Base-by-base conservation (phyloP, 1,140 invertebrate species). In the Brachionus asplanchnoidis region DNA sequence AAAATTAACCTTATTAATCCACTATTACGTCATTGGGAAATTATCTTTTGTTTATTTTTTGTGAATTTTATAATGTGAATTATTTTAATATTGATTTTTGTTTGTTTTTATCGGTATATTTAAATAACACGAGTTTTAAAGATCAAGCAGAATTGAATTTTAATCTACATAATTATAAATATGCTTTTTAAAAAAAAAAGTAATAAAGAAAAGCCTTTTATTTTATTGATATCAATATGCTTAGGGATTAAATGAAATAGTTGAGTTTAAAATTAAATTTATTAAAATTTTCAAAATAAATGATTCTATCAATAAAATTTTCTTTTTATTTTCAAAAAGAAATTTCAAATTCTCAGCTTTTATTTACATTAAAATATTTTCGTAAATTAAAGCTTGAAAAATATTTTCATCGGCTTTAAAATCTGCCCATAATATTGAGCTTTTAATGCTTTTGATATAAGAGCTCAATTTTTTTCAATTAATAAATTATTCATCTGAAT, bases 81-180 rank as follows among this genome's bases (percentile, higher is more conserved):
- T 60, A 60, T 60, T 60, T 60, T 60, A 60, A 60, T 60, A 60
- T 60, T 60, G 53, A 60, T 60, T 60, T 60, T 60, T 60, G 53
- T 60, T 60, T 60, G 2, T 23, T 60, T 60, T 23, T 20, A 60
- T 60, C 53, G 8, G n/a, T 60, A 60, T 5, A 60, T 60, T 60
- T 60, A 60, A 60, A 60, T 60, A 60, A 60, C 53, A 60, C 53
- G 20, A 60, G 20, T 60, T 60, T 20, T 60, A 60, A 8, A 60
- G n/a, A 60, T 60, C 53, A 60, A 60, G 17, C 20, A 60, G 53
- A 60, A 60, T 60, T 9, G 53, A 60, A 60, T 20, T 60, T 60
- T 60, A 60, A 60, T 60, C 53, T 60, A 23, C 1, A 60, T 60
- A 60, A 60, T 60, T 60, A 20, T 60, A n/a, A 46, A 46, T 46